A percentile compares a stretch with the other conserved stretches of the same genome.
These are phyloP conservation scores for Tringa solitaria DNA, from an alignment of 2,113 vertebrate species.

Conservation along the genomic window DNA sequence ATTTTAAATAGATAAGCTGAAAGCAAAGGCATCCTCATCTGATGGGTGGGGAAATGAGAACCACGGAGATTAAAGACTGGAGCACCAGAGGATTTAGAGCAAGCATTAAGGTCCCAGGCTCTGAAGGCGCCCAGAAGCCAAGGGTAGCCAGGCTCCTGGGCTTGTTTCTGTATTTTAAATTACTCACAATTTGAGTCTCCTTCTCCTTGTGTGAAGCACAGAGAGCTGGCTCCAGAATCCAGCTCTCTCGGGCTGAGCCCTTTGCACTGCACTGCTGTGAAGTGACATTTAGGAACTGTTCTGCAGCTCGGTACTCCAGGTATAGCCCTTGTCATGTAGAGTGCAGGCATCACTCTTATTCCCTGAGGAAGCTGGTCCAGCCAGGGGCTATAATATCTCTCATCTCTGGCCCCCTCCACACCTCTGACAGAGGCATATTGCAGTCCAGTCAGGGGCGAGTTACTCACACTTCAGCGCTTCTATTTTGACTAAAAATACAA, in stretches of 20 bases:
- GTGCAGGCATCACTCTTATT: not conserved
- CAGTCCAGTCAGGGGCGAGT: not conserved
- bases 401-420: not conserved
- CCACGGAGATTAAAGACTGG: constrained; percentile 18
- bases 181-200: not conserved
- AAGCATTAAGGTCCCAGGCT: not conserved
- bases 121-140: not conserved
- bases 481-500: not conserved
- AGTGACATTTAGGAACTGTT: not conserved
- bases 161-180: not conserved
- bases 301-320: not conserved
- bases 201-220: not conserved
- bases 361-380: not conserved
- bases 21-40: constrained; percentile 3
- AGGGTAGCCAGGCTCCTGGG: not conserved
- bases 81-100: not conserved
- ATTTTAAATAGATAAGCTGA: constrained; percentile 16
- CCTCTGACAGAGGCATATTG: not conserved
- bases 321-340: not conserved
- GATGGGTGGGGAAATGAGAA: not conserved
- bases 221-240: not conserved
- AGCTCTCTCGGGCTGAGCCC: not conserved
- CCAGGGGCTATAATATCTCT: not conserved
- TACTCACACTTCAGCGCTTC: not conserved
- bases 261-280: not conserved